Conservation (phyloP, 2,888 invertebrate species). For the Andrena chrysosceles region DNA sequence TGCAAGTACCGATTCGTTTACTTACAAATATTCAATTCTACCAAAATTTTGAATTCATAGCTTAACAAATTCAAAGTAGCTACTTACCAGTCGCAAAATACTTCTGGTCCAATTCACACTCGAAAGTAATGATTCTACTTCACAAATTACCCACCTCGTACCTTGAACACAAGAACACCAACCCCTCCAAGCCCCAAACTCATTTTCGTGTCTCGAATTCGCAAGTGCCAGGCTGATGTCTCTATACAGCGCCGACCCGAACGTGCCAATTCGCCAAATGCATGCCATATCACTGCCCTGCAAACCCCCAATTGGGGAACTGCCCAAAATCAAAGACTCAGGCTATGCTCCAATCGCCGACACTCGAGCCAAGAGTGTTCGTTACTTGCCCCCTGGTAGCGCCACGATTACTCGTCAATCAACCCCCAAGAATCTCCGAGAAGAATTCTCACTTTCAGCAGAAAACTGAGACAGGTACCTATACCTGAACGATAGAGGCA, state of each 20-base stretch:
- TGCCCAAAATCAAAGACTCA: background rate
- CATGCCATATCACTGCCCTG: background rate
- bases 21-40: too few species aligned
- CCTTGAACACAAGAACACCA: background rate
- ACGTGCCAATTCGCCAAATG: conserved; percentile 2
- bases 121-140: too few species aligned
- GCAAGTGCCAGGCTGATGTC: background rate
- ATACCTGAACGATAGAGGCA: background rate
- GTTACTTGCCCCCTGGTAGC: conserved; percentile 17
- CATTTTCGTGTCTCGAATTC: background rate
- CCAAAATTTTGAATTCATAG: too few species aligned
- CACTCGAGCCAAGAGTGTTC: conserved; percentile 2
- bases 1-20: too few species aligned
- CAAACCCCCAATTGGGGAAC: background rate
- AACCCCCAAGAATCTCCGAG: background rate
- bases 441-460: background rate
- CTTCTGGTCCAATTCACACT: too few species aligned
- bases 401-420: background rate
- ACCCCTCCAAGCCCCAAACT: background rate
- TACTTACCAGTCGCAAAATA: background rate
- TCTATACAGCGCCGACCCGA: background rate
- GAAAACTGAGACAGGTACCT: background rate
- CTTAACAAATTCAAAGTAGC: background rate
- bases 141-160: background rate
- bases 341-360: conserved; percentile 2